Percentiles rank a stretch among this genome's conserved stretches.
These are phyloP conservation scores for Glaucopsyche alexis DNA, from an alignment of 2,888 invertebrate species.

Conservation along the genomic window DNA sequence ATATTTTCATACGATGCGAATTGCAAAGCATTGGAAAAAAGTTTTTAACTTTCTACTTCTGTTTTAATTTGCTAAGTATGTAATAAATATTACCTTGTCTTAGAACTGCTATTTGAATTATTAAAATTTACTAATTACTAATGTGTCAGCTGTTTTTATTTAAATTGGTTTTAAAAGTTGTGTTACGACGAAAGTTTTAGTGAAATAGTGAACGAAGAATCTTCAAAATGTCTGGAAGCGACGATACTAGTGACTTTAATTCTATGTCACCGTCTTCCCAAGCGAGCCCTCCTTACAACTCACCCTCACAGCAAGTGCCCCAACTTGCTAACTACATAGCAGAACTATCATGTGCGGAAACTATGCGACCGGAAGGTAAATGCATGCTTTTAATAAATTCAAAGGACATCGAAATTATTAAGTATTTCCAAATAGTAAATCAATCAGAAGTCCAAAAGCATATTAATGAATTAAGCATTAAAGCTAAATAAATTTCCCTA, in stretches of 20 bases:
- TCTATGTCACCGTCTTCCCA: constrained; percentile 54
- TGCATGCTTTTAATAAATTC: neutral
- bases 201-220: neutral
- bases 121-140: neutral
- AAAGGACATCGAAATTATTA: too few species aligned
- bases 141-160: neutral
- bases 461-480: too few species aligned
- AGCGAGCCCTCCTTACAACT: constrained; percentile 56
- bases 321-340: constrained; percentile 57
- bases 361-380: constrained; percentile 37
- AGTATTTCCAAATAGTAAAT: too few species aligned
- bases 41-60: too few species aligned
- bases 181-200: neutral
- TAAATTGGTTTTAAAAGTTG: neutral
- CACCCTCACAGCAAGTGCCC: constrained; percentile 66
- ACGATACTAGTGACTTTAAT: constrained; percentile 62
- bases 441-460: too few species aligned
- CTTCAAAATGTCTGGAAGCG: constrained; percentile 51
- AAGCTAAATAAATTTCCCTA: too few species aligned
- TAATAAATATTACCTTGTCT: neutral
- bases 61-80: too few species aligned
- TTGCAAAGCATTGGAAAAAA: neutral
- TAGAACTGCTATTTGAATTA: neutral
- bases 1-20: neutral
- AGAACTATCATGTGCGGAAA: constrained; percentile 54